Conservation (phyloP, 2,797 vertebrate genomes). For the Sebastes nivosus region DNA sequence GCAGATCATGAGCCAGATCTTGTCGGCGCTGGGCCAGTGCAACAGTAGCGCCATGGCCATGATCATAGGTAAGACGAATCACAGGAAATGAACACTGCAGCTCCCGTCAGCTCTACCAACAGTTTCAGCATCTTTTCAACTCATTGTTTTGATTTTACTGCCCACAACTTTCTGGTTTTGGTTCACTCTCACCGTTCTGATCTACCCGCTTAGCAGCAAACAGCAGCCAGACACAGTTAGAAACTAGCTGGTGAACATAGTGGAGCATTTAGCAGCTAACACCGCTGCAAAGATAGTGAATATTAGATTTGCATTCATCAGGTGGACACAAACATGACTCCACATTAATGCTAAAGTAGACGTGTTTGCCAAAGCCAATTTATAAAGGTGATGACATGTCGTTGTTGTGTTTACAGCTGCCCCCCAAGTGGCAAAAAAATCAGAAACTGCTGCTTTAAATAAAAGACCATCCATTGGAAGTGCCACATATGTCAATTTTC, state of each 20-base stretch:
- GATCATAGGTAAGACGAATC: conserved; percentile 91
- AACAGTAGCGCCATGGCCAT: conserved; percentile 99
- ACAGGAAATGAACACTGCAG: neutral
- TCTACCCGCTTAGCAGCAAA: neutral
- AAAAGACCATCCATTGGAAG: too few relatives aligned
- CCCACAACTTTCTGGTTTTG: neutral
- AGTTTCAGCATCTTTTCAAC: neutral
- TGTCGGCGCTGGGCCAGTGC: conserved; percentile 97
- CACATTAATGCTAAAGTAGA: too few relatives aligned
- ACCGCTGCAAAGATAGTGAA: neutral
- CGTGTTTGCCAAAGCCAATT: too few relatives aligned
- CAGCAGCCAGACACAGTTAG: too few relatives aligned
- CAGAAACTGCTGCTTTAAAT: too few relatives aligned
- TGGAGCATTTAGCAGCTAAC: neutral
- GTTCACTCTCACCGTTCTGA: neutral
- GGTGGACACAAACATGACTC: too few relatives aligned
- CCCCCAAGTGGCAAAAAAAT: too few relatives aligned
- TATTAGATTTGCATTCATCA: too few relatives aligned
- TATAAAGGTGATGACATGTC: too few relatives aligned
- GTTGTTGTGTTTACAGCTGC: too few relatives aligned
- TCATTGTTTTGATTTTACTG: neutral
- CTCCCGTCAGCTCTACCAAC: neutral
- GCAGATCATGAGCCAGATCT: conserved; percentile 99
- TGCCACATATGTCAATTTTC: too few relatives aligned
- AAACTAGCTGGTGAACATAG: neutral